Evolutionary conservation across 2,797 vertebrate genomes (phyloP).

Genomic region (Anguilla pacifica): DNA sequence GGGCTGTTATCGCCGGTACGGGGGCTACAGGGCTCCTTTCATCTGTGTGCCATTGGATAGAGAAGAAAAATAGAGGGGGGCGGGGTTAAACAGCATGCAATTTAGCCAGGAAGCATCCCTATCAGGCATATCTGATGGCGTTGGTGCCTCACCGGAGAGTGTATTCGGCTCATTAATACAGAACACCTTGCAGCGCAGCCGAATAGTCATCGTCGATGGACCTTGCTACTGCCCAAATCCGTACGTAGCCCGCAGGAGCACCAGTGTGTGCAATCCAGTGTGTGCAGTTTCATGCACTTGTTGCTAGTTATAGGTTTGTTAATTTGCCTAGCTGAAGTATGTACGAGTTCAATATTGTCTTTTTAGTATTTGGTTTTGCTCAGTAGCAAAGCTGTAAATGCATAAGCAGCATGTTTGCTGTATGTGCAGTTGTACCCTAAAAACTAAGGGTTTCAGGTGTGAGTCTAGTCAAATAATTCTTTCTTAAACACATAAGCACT

Average conservation of each 20-base stretch:
- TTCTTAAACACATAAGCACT: neutral
- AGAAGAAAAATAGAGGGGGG: constrained; percentile 36
- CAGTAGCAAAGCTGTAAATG: neutral
- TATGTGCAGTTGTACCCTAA: neutral
- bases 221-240: neutral
- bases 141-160: constrained; percentile 35
- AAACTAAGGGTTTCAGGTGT: neutral
- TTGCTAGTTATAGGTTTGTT: neutral
- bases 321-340: neutral
- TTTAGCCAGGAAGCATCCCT: constrained; percentile 45
- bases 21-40: constrained; percentile 58
- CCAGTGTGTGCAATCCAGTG: no score
- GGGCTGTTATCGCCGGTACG: constrained; percentile 65
- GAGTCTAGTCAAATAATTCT: neutral
- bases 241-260: neutral
- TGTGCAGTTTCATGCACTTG: no score
- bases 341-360: neutral
- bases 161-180: constrained; percentile 23
- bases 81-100: constrained; percentile 41
- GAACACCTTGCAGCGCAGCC: constrained; percentile 3
- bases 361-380: neutral
- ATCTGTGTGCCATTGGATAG: constrained; percentile 62
- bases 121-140: constrained; percentile 55
- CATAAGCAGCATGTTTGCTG: neutral
- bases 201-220: neutral